These are phyloP conservation scores for Nephrocerus scutellatus DNA, from an alignment of 2,888 invertebrate species.

Conservation along the genomic window DNA sequence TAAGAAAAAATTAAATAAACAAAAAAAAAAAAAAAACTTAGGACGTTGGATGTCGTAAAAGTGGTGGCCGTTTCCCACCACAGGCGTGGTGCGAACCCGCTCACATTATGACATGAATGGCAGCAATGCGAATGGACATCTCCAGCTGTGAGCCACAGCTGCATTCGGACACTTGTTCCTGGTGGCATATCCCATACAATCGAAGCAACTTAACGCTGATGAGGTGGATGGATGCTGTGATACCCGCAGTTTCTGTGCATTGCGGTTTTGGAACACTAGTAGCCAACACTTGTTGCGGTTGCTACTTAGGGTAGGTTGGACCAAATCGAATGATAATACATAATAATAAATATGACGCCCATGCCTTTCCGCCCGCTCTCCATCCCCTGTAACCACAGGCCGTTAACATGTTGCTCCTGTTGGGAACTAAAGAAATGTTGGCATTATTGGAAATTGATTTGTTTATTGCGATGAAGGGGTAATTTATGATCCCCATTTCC, in stretches of 20 bases:
- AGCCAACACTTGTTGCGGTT: too few relatives aligned
- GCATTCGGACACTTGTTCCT: slow-evolving; percentile 1
- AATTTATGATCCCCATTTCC: too few relatives aligned
- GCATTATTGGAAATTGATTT: too few relatives aligned
- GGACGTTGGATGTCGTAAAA: neutral
- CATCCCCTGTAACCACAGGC: neutral
- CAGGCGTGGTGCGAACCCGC: slow-evolving; percentile 3
- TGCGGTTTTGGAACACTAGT: slow-evolving; percentile 33
- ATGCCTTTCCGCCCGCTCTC: too few relatives aligned
- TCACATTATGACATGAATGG: neutral
- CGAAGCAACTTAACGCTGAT: neutral
- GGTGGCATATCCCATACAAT: neutral
- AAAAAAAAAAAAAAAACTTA: neutral
- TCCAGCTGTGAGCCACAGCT: slow-evolving; percentile 19
- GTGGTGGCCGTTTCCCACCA: neutral
- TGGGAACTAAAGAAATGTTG: neutral
- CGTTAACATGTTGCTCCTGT: neutral
- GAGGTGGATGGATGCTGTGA: neutral
- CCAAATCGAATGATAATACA: slow-evolving; percentile 41
- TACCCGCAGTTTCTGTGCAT: slow-evolving; percentile 6
- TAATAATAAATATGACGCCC: too few relatives aligned
- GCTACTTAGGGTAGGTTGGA: slow-evolving; percentile 40
- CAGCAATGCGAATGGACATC: slow-evolving; percentile 2
- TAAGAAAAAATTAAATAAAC: too few relatives aligned
- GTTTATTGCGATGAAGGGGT: too few relatives aligned